Base-by-base conservation (phyloP, 2,797 vertebrate genomes). In the Falco concolor region DNA sequence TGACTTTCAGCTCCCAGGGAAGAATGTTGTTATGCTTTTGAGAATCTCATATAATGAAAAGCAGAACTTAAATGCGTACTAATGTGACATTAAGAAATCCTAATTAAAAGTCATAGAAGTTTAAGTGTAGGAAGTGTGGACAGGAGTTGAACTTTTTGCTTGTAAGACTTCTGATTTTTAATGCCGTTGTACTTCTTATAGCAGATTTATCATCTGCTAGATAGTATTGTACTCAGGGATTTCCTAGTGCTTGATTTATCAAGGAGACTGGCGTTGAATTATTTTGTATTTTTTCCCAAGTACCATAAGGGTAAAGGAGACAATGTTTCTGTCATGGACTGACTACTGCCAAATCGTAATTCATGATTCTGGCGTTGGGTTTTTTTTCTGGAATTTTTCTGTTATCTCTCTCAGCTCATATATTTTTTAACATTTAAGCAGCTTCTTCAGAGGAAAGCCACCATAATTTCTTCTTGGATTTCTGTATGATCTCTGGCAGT, bases 181-280 rank as follows among this genome's bases (percentile, higher is more conserved):
- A 79, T 81, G 72, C 47, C 53, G 87, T 93, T 95, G 84, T 94
- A 93, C 95, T 96, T 97, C 95, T 97, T 91, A 64, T 24, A 95
- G 72, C 22, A 96, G 94, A 97, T 98, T 96, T 96, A 95, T 97
- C 53, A 93, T 96, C 73, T 97, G 70, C 85, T 94, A 95, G 91
- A 93, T 96, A 96, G 97, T 96, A 93, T 84, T 96, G 81, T 78
- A 94, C 96, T 97, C 95, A 96, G 90, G 90, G 86, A 59, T 96
- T 97, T 97, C 95, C 79, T 84, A 94, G 88, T 52, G 65, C 90
- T 97, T 34, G 21, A 95, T 98, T 98, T 98, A 89, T 98, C 97
- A 97, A 92, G 68, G 54, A 95, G 85, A 91, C 56, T 22, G 32
- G 32, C 53, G 89, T 52, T 76, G 85, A 89, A 89, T 94, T 89